phyloP scores from a whole-genome alignment of 37 sponge, comb jelly and placozoan genomes.

The Corticium candelabrum region DNA sequence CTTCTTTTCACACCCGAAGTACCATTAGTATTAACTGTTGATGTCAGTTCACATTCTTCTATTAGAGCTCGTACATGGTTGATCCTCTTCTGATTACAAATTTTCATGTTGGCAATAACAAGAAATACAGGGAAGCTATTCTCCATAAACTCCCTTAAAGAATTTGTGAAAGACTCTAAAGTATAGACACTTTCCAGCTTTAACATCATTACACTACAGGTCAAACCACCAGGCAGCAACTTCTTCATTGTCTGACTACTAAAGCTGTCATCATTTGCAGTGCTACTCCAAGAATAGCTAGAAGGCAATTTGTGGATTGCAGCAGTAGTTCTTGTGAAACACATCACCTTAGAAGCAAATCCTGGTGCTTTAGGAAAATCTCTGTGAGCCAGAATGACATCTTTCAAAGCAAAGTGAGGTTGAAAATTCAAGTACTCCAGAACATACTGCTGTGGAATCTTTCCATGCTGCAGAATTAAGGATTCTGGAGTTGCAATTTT shows the following conservation, averaged over 20 bases:
- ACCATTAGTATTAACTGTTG: too few relatives aligned
- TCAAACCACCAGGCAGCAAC: too few relatives aligned
- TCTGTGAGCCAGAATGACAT: conserved; percentile 7
- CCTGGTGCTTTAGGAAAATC: too few relatives aligned
- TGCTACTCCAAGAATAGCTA: too few relatives aligned
- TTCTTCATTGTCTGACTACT: conserved; percentile 55
- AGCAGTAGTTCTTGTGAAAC: conserved; percentile 79
- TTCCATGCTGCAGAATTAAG: conserved; percentile 7
- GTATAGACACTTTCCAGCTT: conserved; percentile 11
- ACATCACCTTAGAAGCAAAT: conserved; percentile 39
- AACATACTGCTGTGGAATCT: conserved; percentile 19
- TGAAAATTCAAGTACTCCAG: conserved; percentile 62
- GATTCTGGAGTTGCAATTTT: conserved; percentile 75
- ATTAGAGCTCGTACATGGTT: conserved; percentile 69
- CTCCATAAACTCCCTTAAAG: not conserved
- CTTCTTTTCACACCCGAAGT: conserved; percentile 31
- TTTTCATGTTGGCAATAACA: conserved; percentile 54
- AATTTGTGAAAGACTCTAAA: conserved; percentile 6
- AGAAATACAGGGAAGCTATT: conserved; percentile 8
- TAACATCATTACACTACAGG: not conserved
- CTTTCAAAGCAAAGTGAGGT: conserved; percentile 65
- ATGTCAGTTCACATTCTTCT: too few relatives aligned
- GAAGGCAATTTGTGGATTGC: conserved; percentile 59
- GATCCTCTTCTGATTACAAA: conserved; percentile 35
- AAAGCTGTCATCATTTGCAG: too few relatives aligned